Conservation (phyloP, 1,140 invertebrate genomes). For the Heliconius eleuchia region DNA sequence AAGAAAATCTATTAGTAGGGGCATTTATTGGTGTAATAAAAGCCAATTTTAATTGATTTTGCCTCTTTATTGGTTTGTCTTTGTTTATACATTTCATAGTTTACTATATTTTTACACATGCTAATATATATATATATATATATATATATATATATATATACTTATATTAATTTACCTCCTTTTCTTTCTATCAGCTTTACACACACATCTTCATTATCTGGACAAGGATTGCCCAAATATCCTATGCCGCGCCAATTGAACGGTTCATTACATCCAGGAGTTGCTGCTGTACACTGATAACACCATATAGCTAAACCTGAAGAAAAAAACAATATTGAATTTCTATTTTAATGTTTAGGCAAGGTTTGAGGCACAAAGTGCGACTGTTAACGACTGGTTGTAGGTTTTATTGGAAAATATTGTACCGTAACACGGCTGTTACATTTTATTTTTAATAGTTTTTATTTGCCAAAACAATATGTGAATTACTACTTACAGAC, state of each 20-base stretch:
- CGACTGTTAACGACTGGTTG: too few relatives aligned
- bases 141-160: not conserved
- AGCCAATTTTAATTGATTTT: too few relatives aligned
- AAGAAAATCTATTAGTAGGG: too few relatives aligned
- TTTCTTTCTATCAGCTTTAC: slow-evolving; percentile 94
- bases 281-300: slow-evolving; percentile 93
- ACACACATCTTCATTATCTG: slow-evolving; percentile 92
- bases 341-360: not conserved
- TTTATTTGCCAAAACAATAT: not conserved
- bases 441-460: not conserved
- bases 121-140: too few relatives aligned
- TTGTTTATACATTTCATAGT: too few relatives aligned
- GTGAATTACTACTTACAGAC: not conserved
- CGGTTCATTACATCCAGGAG: slow-evolving; percentile 91
- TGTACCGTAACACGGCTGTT: not conserved
- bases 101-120: too few relatives aligned
- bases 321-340: not conserved
- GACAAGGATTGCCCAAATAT: slow-evolving; percentile 87
- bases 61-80: too few relatives aligned
- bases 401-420: too few relatives aligned
- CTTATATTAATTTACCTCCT: slow-evolving; percentile 84
- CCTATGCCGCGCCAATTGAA: slow-evolving; percentile 91
- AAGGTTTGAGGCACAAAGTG: too few relatives aligned
- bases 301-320: slow-evolving; percentile 87
- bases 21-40: too few relatives aligned